Evolutionary conservation across 2,797 vertebrate species (phyloP), one percentile per base, ranked within the genome.

Genomic region (Rhinogobio ventralis): DNA sequence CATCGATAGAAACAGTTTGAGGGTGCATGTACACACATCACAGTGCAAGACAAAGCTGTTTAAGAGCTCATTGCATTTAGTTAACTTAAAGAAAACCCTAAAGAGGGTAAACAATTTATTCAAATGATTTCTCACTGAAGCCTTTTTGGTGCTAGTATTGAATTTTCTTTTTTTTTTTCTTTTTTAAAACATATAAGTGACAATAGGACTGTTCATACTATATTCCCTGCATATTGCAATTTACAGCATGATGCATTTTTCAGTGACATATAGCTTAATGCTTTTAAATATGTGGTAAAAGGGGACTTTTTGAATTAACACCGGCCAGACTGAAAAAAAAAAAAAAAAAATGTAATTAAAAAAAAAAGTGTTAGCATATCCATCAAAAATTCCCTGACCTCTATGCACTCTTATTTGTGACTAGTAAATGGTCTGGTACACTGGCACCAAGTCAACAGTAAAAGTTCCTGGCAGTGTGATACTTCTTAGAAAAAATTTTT

Each of bases 1-100:
- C 19, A 55, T 55, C 20, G 51, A 55, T 14, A 53, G 15, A 23
- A 55, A 23, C 9, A 20, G 15, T 51, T 28, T 51, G 28, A 74
- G 28, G 13, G 7, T 13, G 10, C 7, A 76, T 25, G 14, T 57
- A 76, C 7, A 4, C 74, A 76, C 23, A 0, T 36, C 64, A 66
- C 17, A 33, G 30, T 57, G 33, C 13, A 0, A 39, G 51, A 57
- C 51, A 76, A 76, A 76, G 20, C 51, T 14, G 5, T 74, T 68
- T 74, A 36, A 75, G 11, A 75, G 30, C 51, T 75, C 51, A 55
- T 15, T 75, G 49, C 45, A 73, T 73, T 51, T 51, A 10, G 17
- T 15, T 11, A 28, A 51, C 15, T 73, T 49, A 30, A 73, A 73
- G 4, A 53, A 33, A 23, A 14, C 5, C 49, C 20, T 33, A n/a